Conservation (phyloP, 2,113 vertebrate species). For the Cyprinodon brontotheroides region DNA sequence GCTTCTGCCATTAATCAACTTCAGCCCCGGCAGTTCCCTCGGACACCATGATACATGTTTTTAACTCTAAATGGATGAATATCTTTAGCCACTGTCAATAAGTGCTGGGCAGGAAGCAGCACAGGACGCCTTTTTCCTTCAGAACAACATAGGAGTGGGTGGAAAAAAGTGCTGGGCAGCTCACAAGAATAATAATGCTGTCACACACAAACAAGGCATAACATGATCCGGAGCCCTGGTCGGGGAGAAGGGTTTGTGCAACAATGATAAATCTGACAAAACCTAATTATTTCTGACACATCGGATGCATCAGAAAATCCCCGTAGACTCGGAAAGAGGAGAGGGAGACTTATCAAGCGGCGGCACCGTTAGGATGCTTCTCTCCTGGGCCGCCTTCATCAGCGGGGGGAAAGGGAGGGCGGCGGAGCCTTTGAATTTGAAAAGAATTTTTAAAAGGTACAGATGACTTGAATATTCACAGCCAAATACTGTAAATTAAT, state of each 20-base stretch:
- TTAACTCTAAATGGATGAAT: conserved; percentile 99
- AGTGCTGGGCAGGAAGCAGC: conserved; percentile 71
- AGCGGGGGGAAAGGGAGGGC: conserved; percentile 80
- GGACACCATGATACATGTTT: conserved; percentile 99
- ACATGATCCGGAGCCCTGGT: conserved; percentile 93
- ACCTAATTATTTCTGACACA: conserved; percentile 99
- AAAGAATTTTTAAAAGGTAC: conserved; percentile 99
- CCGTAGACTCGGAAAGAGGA: conserved; percentile 79
- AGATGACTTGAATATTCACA: conserved; percentile 98
- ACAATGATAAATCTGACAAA: conserved; percentile 99
- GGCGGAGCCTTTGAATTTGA: conserved; percentile 89
- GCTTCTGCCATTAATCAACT: conserved; percentile 99
- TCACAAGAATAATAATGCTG: conserved; percentile 99
- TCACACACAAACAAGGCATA: conserved; percentile 99
- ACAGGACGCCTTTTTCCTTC: conserved; percentile 74
- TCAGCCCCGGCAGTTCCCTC: conserved; percentile 94
- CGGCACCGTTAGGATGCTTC: conserved; percentile 92
- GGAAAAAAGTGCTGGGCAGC: conserved; percentile 76
- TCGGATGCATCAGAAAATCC: conserved; percentile 99
- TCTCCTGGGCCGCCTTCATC: conserved; percentile 92
- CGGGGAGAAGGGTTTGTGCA: conserved; percentile 95
- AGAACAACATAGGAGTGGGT: conserved; percentile 89
- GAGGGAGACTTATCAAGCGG: conserved; percentile 90
- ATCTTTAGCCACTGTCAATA: conserved; percentile 99
- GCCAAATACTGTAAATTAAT: conserved; percentile 93